Base-by-base conservation (phyloP, 2,888 invertebrate genomes). In the Chrysotoxum bicinctum region DNA sequence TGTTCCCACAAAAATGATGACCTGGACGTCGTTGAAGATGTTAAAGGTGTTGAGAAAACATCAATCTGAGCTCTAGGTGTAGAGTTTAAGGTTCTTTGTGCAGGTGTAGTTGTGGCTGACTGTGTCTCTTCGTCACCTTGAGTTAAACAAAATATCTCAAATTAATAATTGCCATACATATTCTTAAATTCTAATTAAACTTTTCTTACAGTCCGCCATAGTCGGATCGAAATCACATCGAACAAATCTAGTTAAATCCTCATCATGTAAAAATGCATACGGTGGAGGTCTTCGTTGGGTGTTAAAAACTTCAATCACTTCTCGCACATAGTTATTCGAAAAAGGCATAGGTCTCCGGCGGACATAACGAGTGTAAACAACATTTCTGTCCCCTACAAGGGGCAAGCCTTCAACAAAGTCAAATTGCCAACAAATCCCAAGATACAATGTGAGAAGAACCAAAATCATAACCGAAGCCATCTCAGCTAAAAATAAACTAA, bases 141-240 rank as follows among this genome's bases (percentile, higher is more conserved):
- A 26, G 2, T 43, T 16, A 5, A 40, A 60, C 0, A 40, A 58
- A 14, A 40, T 14, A 26, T 16, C 23, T 19, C 23, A 40, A 8
- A 26, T 52, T 1, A 50, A 12, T 23, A 8, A n/a, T n/a, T n/a
- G n/a, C 6, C 4, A 43, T 6, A 14, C 7, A 21, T 14, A 2
- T 60, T 26, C 0, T n/a, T 62, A 23, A 5, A 14, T 26, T 26
- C 3, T 10, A 37, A 26, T 3, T 21, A 3, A 9, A 23, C 19
- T 19, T 5, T 48, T 87, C 89, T 89, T 72, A 90, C 90, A 90
- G 30, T 88, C 87, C 0, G 87, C 54, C 26, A 82, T 58, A 14
- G 58, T 82, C 0, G 89, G 89, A 16, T 90, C 85, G 50, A 89
- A 90, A 80, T 89, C 89, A 43, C 90, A 90, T n/a, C 76, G 86